These are phyloP conservation scores for Hofmannophila pseudospretella DNA, from an alignment of 2,888 invertebrate species.

Conservation along the genomic window DNA sequence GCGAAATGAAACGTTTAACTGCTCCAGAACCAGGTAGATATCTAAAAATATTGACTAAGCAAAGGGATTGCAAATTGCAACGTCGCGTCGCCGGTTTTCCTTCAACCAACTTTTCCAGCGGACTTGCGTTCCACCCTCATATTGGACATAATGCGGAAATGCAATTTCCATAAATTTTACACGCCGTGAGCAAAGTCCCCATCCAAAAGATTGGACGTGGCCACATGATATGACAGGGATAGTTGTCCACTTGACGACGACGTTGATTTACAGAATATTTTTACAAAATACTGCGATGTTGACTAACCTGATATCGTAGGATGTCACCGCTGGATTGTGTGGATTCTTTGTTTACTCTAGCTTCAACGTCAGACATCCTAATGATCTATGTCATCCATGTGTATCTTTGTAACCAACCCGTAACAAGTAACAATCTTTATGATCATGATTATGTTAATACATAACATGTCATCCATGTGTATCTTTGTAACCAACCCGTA, in stretches of 20 bases:
- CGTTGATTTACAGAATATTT: constrained; percentile 15
- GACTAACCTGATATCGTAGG: too few relatives aligned
- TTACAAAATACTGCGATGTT: constrained; percentile 1
- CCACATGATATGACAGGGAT: constrained; percentile 38
- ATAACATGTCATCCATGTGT: too few relatives aligned
- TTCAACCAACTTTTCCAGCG: constrained; percentile 31
- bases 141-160: constrained; percentile 65
- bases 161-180: constrained; percentile 78
- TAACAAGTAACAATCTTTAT: too few relatives aligned
- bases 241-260: constrained; percentile 18
- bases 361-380: too few relatives aligned
- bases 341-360: too few relatives aligned
- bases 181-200: constrained; percentile 64
- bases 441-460: too few relatives aligned
- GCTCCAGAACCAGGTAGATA: too few relatives aligned
- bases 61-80: constrained; percentile 8
- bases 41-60: background rate
- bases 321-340: too few relatives aligned
- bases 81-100: constrained; percentile 18
- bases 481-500: too few relatives aligned
- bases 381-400: too few relatives aligned
- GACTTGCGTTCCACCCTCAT: constrained; percentile 46
- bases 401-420: too few relatives aligned
- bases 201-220: constrained; percentile 69
- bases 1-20: too few relatives aligned